Conservation (phyloP, 1,140 invertebrate species). For the Cheumatopsyche charites region DNA sequence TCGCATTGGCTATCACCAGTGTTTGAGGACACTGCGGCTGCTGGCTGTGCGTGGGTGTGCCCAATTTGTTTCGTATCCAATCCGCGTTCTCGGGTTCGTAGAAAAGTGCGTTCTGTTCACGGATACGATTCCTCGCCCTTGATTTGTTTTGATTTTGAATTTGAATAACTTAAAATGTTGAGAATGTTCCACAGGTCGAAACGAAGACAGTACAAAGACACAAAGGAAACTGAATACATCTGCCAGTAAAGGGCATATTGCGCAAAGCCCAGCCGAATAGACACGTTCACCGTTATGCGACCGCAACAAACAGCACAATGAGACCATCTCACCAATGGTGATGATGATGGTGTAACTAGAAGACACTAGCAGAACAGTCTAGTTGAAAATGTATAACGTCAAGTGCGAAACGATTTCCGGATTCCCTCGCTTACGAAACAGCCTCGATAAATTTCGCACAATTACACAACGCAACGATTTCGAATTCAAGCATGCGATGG, state of each 20-base stretch:
- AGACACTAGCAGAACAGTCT: no score
- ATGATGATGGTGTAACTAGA: background rate
- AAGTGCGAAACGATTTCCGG: no score
- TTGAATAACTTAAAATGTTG: no score
- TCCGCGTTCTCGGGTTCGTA: background rate
- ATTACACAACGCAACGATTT: background rate
- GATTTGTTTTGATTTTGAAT: no score
- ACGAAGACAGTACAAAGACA: background rate
- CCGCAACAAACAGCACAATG: background rate
- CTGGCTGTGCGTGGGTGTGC: background rate
- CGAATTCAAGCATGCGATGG: background rate
- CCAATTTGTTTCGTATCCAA: slow-evolving; percentile 15
- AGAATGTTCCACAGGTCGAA: background rate
- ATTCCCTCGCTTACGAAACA: no score
- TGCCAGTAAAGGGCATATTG: slow-evolving; percentile 4
- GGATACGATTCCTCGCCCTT: no score
- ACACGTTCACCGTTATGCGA: slow-evolving; percentile 15
- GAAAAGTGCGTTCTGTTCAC: no score
- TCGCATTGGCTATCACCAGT: no score
- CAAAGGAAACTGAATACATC: background rate
- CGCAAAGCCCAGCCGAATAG: background rate
- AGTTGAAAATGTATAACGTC: no score
- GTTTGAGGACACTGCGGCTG: no score
- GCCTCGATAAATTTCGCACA: background rate
- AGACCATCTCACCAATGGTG: background rate